Base-by-base conservation (phyloP, 2,113 vertebrate genomes). In the Eulacestoma nigropectus region DNA sequence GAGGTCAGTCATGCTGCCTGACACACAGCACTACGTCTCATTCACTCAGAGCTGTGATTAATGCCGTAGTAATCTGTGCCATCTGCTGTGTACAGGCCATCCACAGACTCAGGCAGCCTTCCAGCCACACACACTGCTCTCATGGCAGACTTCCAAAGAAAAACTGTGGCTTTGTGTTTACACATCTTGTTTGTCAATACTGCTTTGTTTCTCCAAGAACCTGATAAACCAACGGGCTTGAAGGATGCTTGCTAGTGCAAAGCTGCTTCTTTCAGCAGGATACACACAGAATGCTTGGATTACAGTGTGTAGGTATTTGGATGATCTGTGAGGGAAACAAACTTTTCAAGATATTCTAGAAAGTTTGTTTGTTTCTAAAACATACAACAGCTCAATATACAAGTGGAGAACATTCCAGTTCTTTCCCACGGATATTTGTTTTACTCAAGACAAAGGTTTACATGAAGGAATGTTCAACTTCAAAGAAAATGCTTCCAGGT, bases 381-480 rank as follows among this genome's bases (percentile, higher is more conserved):
- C 49, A 8, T 4, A 18, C 35, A 39, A 21, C 13, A 83, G 42
- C 32, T 64, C 56, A 32, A 80, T 33, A 72, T 57, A 26, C 64
- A 62, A 4, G 35, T 22, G 13, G 6, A 85, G 59, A 93, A 73
- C 30, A 84, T 41, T 76, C 25, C 1, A 22, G 69, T 41, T 39
- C 4, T 0, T 29, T 0, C 4, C 9, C 4, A 9, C 0, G 3
- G 29, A 21, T 84, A 67, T 57, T 84, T 77, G 13, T 32, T 74
- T 77, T 49, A 70, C 11, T 69, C 1, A 0, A 53, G n/a, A 53
- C n/a, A 57, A 47, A 9, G 13, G 18, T 65, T 73, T 77, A 74
- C 4, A 0, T 7, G 27, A 77, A 60, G 18, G 9, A 39, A 62
- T 29, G 17, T 25, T 83, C 53, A 59, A 26, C 33, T 32, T 42